Evolutionary conservation across 2,797 vertebrate genomes (phyloP).

Genomic region (Falco rusticolus): DNA sequence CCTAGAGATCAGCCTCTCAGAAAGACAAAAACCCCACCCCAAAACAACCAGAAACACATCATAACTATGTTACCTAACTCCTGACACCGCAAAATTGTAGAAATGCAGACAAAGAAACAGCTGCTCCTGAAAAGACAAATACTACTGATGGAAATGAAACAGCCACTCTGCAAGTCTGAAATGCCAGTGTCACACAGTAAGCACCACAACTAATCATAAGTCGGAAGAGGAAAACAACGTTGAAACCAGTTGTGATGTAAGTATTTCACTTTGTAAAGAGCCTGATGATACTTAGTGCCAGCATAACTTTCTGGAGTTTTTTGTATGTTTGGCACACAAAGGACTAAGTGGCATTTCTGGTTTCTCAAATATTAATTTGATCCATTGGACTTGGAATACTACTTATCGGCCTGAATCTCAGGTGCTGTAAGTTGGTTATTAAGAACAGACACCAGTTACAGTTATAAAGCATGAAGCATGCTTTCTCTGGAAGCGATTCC

Average conservation of each 20-base stretch:
- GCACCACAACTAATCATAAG: background rate
- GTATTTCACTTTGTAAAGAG: background rate
- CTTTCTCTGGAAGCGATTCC: background rate
- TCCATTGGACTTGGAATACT: background rate
- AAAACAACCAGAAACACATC: background rate
- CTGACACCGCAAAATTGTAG: background rate
- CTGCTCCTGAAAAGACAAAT: background rate
- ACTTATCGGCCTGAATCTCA: background rate
- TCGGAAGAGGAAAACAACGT: background rate
- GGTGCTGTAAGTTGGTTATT: background rate
- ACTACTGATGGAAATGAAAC: background rate
- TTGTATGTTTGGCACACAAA: background rate
- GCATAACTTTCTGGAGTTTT: background rate
- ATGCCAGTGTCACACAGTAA: background rate
- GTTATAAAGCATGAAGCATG: accelerated
- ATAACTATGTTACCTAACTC: background rate
- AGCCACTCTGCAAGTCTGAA: background rate
- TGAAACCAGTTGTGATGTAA: background rate
- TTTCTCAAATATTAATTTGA: background rate
- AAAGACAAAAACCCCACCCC: background rate
- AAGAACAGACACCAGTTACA: background rate
- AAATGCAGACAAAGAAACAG: background rate
- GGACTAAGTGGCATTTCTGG: background rate
- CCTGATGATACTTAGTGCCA: too few relatives aligned
- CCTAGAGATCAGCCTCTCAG: background rate